These are phyloP conservation scores for Trichosurus vulpecula DNA, from an alignment of 2,797 vertebrate genomes.

Conservation along the genomic window DNA sequence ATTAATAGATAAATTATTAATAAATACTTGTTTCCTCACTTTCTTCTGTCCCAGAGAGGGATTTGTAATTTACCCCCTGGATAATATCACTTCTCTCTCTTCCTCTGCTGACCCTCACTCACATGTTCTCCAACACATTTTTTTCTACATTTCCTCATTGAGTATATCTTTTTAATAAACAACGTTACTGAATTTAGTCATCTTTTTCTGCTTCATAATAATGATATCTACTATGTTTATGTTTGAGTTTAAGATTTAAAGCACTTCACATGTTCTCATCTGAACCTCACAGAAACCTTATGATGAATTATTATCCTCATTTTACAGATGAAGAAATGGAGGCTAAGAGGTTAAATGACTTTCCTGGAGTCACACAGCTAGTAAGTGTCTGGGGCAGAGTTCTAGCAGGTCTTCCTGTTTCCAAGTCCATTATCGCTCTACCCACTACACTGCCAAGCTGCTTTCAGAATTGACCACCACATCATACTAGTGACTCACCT, in stretches of 20 bases:
- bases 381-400: neutral
- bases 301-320: neutral
- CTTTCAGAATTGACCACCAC: neutral
- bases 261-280: neutral
- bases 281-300: neutral
- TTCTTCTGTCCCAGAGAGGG: neutral
- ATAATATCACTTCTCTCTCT: neutral
- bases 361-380: no score
- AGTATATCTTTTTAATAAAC: neutral
- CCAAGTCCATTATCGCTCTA: neutral
- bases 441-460: neutral
- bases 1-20: no score
- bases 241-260: neutral
- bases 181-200: neutral
- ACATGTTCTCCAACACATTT: neutral
- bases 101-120: neutral
- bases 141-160: neutral
- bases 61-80: neutral
- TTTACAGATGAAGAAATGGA: neutral
- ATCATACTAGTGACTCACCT: neutral
- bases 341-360: neutral
- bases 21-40: neutral
- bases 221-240: neutral
- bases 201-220: neutral
- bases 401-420: neutral